A percentile compares a stretch with the other conserved stretches of the same genome.
phyloP scores from a whole-genome alignment of 2,888 invertebrate genomes.

The Eumerus sabulonum region DNA sequence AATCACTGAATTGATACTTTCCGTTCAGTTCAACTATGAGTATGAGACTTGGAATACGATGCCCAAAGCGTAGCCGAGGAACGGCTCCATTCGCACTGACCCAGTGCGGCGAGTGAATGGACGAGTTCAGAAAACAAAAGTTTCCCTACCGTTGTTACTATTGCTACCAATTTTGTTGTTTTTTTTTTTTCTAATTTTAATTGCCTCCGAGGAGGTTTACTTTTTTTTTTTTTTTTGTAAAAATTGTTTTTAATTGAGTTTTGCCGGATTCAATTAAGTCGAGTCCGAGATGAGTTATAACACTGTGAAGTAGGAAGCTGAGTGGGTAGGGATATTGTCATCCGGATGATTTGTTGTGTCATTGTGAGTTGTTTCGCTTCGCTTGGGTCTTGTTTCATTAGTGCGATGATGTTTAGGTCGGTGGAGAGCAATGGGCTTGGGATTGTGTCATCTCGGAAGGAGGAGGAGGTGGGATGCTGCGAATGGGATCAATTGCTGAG shows the following conservation, averaged over 20 bases:
- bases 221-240: conserved; percentile 28
- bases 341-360: conserved; percentile 27
- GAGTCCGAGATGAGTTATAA: conserved; percentile 32
- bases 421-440: conserved; percentile 15
- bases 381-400: background rate
- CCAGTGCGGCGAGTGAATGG: conserved; percentile 26
- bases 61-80: background rate
- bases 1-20: conserved; percentile 68
- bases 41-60: conserved; percentile 12
- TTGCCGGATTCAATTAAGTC: conserved; percentile 55
- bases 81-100: conserved; percentile 3
- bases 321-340: conserved; percentile 23
- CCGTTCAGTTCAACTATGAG: conserved; percentile 33
- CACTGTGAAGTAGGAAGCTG: conserved; percentile 7
- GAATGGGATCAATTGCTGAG: background rate
- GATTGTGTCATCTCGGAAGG: conserved; percentile 13
- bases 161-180: conserved; percentile 13
- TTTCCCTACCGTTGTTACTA: conserved; percentile 1
- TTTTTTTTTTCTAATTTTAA: conserved; percentile 47
- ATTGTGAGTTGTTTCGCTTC: conserved; percentile 30
- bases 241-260: conserved; percentile 63
- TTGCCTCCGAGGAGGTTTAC: conserved; percentile 32
- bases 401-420: too few species aligned
- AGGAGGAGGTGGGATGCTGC: background rate
- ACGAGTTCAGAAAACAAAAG: conserved; percentile 44